Percentiles rank a stretch among this genome's conserved stretches.
Conservation (phyloP, 2,888 invertebrate genomes). For the Metellina segmentata region DNA sequence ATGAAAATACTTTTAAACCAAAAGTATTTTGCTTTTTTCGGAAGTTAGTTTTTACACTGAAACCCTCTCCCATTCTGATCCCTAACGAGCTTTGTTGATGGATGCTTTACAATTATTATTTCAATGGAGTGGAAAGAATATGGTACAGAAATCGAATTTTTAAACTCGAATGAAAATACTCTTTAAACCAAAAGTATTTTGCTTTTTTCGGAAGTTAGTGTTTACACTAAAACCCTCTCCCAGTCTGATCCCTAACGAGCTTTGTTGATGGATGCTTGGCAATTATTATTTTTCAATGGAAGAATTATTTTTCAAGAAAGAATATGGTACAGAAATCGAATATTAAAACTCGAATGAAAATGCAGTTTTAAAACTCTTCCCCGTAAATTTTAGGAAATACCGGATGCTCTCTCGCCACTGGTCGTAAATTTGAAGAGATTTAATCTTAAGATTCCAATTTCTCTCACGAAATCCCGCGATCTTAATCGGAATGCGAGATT, state of each 20-base stretch:
- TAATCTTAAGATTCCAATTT: slow-evolving; percentile 35
- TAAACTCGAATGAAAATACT: too few relatives aligned
- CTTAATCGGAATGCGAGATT: slow-evolving; percentile 23
- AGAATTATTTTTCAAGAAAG: too few relatives aligned
- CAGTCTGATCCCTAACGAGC: background rate
- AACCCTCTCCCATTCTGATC: too few relatives aligned
- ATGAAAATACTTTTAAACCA: too few relatives aligned
- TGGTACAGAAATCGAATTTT: too few relatives aligned
- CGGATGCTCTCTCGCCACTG: background rate
- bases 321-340: background rate
- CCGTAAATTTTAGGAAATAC: background rate
- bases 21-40: too few relatives aligned
- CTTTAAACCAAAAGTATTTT: too few relatives aligned
- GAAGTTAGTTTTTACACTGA: too few relatives aligned
- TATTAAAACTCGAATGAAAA: slow-evolving; percentile 2
- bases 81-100: too few relatives aligned
- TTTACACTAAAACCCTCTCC: background rate
- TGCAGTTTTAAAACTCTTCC: background rate
- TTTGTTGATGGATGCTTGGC: background rate
- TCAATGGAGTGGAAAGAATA: too few relatives aligned
- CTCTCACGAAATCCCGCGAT: background rate
- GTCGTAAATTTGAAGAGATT: slow-evolving; percentile 39
- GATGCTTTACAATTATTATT: too few relatives aligned
- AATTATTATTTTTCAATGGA: background rate
- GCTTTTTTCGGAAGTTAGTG: background rate